Evolutionary conservation across 1,140 invertebrate genomes (phyloP), one percentile per base, ranked within the genome.

Genomic region (Rhopalosiphum padi): DNA sequence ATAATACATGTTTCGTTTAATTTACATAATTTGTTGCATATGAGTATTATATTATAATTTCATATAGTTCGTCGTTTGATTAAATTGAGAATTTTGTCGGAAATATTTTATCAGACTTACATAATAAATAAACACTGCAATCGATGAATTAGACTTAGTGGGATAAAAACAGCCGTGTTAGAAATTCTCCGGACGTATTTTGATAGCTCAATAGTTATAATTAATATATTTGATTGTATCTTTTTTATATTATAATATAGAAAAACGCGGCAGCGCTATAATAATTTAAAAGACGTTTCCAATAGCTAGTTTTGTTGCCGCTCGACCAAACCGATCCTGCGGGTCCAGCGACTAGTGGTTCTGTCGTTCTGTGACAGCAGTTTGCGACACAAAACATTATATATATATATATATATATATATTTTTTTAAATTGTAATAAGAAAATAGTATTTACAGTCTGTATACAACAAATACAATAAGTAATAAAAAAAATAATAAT

Each of bases 21-120:
- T 87, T 87, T 87, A 87, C 86, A 87, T 87, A 87, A 87, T 87
- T 87, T 35, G 43, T 87, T 48, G 43, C 86, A n/a, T 46, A 87
- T 48, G 48, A 6, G 21, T 30, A 48, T 85, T 41, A 48, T 48
- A 86, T 46, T 86, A 86, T 87, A 87, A 87, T 87, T 15, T 48
- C 37, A 41, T 85, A 85, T 41, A 43, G 21, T 87, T 7, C 86
- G 30, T 51, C 30, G 86, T 87, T 48, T n/a, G 46, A 15, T 87
- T 48, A 87, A 87, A 87, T 87, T 87, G 86, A 22, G 30, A 87
- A 87, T 87, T 87, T 87, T 87, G 43, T 48, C 46, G 18, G 43
- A 87, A 87, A 87, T 87, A 87, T 87, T 87, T 87, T 48, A 48
- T 51, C 86, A 5, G 18, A 5, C 9, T 30, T 18, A 2, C 30